phyloP scores from a whole-genome alignment of 2,888 invertebrate species.

The Crematogaster levior region DNA sequence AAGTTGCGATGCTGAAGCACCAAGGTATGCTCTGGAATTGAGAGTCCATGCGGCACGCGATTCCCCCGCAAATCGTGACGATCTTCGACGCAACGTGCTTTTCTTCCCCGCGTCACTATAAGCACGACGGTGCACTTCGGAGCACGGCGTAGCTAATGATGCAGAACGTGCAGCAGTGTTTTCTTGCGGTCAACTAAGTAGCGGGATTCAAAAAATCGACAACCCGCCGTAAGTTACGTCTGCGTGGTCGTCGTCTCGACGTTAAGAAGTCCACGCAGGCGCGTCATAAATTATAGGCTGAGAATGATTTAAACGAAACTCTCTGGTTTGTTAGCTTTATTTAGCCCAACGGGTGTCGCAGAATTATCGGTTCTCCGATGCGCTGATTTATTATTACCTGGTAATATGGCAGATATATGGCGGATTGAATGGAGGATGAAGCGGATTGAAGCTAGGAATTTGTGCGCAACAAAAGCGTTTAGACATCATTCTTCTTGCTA shows the following conservation, averaged over 20 bases:
- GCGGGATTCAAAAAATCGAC: constrained; percentile 46
- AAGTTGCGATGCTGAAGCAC: constrained; percentile 51
- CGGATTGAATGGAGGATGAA: neutral
- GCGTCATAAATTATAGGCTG: constrained; percentile 58
- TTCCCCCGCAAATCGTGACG: constrained; percentile 52
- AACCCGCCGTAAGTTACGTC: constrained; percentile 61
- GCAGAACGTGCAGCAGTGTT: constrained; percentile 51
- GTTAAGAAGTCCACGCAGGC: constrained; percentile 47
- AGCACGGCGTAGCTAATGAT: constrained; percentile 46
- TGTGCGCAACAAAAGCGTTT: neutral
- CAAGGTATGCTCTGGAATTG: constrained; percentile 56
- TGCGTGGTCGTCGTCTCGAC: constrained; percentile 44
- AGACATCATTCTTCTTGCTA: neutral
- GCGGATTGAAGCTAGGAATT: neutral
- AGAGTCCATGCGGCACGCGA: constrained; percentile 14
- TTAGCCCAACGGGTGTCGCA: constrained; percentile 52
- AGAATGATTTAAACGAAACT: constrained; percentile 63
- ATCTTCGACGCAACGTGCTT: constrained; percentile 45
- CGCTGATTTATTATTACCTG: constrained; percentile 68
- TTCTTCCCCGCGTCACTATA: constrained; percentile 35
- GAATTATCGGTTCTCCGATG: constrained; percentile 52
- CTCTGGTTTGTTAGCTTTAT: constrained; percentile 49
- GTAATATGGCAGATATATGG: constrained; percentile 2
- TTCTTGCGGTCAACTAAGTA: constrained; percentile 33
- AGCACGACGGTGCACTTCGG: constrained; percentile 35